Evolutionary conservation across 2,888 invertebrate genomes (phyloP), one percentile per base, ranked within the genome.

Genomic region (Aphodius granarius): DNA sequence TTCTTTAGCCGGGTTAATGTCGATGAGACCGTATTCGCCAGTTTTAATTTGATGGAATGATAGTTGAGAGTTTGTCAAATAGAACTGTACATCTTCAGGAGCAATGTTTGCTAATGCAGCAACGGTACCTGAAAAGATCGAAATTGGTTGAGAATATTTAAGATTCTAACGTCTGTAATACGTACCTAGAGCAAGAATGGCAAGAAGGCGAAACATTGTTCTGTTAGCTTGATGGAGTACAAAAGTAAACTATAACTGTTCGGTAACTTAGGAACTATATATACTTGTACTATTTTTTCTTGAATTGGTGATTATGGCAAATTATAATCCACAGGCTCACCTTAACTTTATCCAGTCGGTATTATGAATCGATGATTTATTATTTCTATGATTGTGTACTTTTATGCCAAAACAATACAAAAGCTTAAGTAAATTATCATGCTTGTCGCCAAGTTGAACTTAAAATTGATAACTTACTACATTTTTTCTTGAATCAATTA

Each of bases 51-150:
- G 63, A 23, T 64, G 17, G n/a, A 21, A 71, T 5, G 63, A 19
- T n/a, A 64, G 18, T 22, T 71, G 15, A 0, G 64, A 23, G 21
- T 74, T 74, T 18, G 63, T 74, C 17, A 71, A 71, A 22, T 22
- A 74, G 23, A 74, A 74, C 17, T 63, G 20, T 17, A 71, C 71
- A n/a, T 74, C 71, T 4, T 71, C 71, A 13, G 63, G 20, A n/a
- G 63, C 16, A n/a, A 74, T 43, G 16, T 43, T 43, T 43, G 18
- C 21, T 20, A 20, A 20, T 22, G 21, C 20, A 65, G 65, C 65
- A 68, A 68, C 15, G 68, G 23, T 16, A 23, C 16, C 43, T 66
- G 43, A 43, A 43, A 43, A 43, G 2, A 6, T 9, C 1, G 13
- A 43, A 23, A n/a, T n/a, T n/a, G n/a, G n/a, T n/a, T n/a, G n/a